Evolutionary conservation across 2,113 vertebrate genomes (phyloP).

Genomic region (Callorhinus ursinus): DNA sequence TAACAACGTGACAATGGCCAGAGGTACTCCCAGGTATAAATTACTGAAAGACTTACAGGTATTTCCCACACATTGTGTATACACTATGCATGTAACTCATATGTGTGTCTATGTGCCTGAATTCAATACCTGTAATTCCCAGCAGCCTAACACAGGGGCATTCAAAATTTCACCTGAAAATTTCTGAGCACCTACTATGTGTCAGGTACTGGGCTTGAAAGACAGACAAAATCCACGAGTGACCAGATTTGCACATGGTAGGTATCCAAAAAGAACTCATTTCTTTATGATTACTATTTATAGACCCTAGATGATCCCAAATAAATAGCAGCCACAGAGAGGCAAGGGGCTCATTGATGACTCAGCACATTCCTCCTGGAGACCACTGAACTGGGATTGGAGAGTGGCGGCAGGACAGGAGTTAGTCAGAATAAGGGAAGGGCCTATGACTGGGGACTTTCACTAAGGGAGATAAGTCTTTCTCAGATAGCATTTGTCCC

Average conservation of each 20-base stretch:
- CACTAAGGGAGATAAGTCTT: not conserved
- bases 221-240: not conserved
- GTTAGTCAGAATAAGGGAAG: not conserved
- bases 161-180: not conserved
- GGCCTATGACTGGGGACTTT: not conserved
- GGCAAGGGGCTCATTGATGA: not conserved
- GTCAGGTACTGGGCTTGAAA: not conserved
- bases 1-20: not conserved
- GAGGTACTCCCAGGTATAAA: not conserved
- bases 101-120: not conserved
- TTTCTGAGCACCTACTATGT: not conserved
- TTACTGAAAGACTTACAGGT: not conserved
- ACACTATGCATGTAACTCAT: no score
- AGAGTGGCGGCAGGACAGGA: not conserved
- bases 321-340: not conserved
- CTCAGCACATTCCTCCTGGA: not conserved
- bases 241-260: not conserved
- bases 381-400: not conserved
- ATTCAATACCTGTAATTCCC: not conserved
- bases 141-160: not conserved
- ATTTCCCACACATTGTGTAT: not conserved
- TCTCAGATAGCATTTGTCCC: not conserved
- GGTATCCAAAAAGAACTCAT: not conserved
- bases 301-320: not conserved
- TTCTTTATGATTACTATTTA: not conserved